Evolutionary conservation across 2,797 vertebrate genomes (phyloP).

Genomic region (Channallabes apus): DNA sequence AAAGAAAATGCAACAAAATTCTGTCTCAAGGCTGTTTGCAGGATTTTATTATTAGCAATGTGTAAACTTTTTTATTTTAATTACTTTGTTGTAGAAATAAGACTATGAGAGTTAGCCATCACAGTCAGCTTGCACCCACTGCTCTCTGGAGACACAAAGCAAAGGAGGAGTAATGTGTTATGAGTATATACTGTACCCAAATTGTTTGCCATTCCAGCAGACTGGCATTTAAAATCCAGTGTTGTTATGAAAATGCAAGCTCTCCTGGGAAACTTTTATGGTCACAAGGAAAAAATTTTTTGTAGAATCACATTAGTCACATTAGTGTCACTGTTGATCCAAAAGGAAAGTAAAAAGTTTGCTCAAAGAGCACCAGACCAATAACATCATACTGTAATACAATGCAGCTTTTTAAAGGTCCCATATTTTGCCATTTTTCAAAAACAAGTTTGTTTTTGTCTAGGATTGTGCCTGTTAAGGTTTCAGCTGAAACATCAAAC

Average conservation of each 20-base stretch:
- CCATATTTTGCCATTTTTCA: too few species aligned
- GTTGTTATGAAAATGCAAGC: not conserved
- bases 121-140: not conserved
- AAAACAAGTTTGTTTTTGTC: too few species aligned
- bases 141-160: not conserved
- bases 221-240: not conserved
- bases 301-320: not conserved
- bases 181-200: not conserved
- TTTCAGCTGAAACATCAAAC: too few species aligned
- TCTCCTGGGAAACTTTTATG: not conserved
- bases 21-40: too few species aligned
- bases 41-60: not conserved
- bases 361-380: not conserved
- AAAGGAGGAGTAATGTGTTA: conserved; percentile 2
- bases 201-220: not conserved
- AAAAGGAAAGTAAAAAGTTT: not conserved
- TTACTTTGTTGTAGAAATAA: not conserved
- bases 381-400: not conserved
- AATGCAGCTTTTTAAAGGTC: not conserved
- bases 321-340: not conserved
- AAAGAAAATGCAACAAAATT: not conserved
- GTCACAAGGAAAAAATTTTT: not conserved
- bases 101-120: not conserved
- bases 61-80: not conserved
- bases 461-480: too few species aligned